Evolutionary conservation across 92 coral and sea anemone genomes (phyloP).

Genomic region (Parazoanthus darwini): DNA sequence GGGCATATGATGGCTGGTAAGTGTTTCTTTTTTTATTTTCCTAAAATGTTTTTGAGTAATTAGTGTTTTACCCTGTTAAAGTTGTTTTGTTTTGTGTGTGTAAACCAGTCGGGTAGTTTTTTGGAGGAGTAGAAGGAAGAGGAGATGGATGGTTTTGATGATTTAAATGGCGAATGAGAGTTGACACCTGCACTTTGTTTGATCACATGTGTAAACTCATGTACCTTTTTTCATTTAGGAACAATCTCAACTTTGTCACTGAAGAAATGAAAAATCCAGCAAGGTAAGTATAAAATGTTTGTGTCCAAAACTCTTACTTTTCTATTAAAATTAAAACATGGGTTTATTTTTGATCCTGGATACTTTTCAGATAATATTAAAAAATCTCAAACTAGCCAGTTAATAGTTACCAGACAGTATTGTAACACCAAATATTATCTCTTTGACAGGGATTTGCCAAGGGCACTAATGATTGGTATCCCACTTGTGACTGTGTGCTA

Average conservation of each 20-base stretch:
- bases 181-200: too few species aligned
- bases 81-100: background rate
- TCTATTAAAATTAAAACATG: background rate
- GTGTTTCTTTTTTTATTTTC: background rate
- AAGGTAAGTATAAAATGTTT: conserved; percentile 56
- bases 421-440: background rate
- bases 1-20: conserved; percentile 99
- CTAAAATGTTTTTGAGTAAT: too few species aligned
- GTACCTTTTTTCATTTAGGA: conserved; percentile 57
- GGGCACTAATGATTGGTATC: conserved; percentile 94
- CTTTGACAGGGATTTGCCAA: conserved; percentile 79
- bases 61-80: background rate
- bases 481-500: conserved; percentile 94
- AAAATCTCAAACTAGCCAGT: background rate
- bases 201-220: too few species aligned
- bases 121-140: too few species aligned
- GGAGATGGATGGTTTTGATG: too few species aligned
- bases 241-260: conserved; percentile 91
- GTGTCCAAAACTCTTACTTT: background rate
- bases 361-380: background rate
- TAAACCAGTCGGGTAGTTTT: too few species aligned
- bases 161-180: too few species aligned
- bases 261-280: conserved; percentile 94
- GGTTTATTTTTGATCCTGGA: background rate
- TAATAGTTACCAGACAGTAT: background rate